Base-by-base conservation (phyloP, 2,797 vertebrate genomes). In the Crenichthys baileyi region DNA sequence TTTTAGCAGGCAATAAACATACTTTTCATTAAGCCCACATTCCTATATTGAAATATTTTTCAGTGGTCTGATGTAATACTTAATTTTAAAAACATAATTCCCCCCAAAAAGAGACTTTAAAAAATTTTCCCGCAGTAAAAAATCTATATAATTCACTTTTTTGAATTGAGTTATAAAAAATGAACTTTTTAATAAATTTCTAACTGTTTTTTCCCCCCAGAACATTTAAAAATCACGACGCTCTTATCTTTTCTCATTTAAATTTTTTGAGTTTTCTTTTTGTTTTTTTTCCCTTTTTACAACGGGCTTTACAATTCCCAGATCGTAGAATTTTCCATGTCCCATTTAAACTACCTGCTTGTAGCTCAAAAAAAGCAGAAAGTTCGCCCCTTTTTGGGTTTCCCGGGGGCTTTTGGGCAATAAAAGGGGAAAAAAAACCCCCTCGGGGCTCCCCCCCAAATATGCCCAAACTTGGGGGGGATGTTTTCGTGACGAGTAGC, bases 371-470 rank as follows among this genome's bases (percentile, higher is more conserved):
- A 77, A 61, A 70, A 77, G 61, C 70, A 76, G 20, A 80, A 16
- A 53, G 3, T 50, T 22, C 16, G 4, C 24, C 67, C 75, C 18
- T 0, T 39, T 6, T 72, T n/a, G n/a, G 1, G 90, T 91, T 86
- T 76, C 92, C 78, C 87, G 5, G 89, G 84, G 70, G 44, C 39
- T 88, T 88, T 93, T 92, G 86, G 76, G 73, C 79, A 78, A 89
- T 89, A 93, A 91, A 87, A 61, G 74, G 88, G 61, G 50, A n/a
- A 80, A 78, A 79, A 63, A n/a, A n/a, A n/a, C n/a, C n/a, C 78
- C 58, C 79, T 61, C 72, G 13, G 26, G 67, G 72, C 72, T 7
- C 26, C 8, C 44, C 58, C 41, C 65, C 73, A 78, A 83, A 75
- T 82, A 61, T 48, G 13, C 71, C 86, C 78, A 61, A 56, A 5